Percentiles rank a stretch among this genome's conserved stretches.
Evolutionary conservation across 2,888 invertebrate species (phyloP).

Genomic region (Machimus atricapillus): DNA sequence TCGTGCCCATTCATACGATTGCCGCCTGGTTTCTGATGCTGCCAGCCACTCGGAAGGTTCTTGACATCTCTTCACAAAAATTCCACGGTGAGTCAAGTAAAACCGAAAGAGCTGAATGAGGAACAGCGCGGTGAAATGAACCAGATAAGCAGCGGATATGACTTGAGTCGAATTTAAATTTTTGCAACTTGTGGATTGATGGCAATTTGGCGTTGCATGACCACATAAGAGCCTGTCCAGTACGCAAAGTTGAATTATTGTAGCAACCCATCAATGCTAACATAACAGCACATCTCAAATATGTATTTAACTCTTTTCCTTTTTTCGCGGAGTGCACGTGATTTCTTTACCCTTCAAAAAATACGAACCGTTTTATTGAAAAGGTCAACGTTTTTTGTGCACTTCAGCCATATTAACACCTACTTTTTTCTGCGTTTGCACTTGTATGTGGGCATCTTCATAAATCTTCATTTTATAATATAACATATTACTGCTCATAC

Average conservation of each 20-base stretch:
- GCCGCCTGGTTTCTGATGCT: neutral
- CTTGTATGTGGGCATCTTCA: no score
- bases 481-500: no score
- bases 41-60: neutral
- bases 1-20: neutral
- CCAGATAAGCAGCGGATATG: constrained; percentile 5
- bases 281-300: neutral
- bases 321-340: neutral
- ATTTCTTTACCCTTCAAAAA: neutral
- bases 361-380: neutral
- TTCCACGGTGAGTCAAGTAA: neutral
- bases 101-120: neutral
- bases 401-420: neutral
- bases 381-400: neutral
- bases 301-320: neutral
- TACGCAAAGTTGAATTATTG: neutral
- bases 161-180: constrained; percentile 8
- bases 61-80: neutral
- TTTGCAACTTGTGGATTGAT: neutral
- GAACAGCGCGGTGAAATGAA: neutral
- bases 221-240: neutral
- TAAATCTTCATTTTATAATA: no score
- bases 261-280: neutral
- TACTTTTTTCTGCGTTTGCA: neutral
- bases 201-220: neutral